These are phyloP conservation scores for Drosophila anomalipes DNA, from an alignment of 2,888 invertebrate genomes.

Conservation along the genomic window DNA sequence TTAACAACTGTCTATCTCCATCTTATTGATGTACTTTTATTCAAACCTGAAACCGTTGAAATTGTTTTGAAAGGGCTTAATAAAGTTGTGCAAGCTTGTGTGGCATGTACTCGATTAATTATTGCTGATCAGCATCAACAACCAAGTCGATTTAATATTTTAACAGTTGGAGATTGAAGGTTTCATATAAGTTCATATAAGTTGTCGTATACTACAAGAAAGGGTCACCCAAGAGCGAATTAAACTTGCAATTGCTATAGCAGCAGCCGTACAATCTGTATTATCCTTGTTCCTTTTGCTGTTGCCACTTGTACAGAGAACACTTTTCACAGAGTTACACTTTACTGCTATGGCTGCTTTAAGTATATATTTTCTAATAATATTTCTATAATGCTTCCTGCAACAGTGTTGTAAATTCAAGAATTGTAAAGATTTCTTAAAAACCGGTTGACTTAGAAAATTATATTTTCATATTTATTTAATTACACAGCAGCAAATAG, in stretches of 20 bases:
- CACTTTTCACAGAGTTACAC: not conserved
- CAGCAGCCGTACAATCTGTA: not conserved
- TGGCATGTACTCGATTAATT: no score
- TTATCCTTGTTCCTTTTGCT: not conserved
- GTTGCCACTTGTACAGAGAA: not conserved
- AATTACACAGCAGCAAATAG: no score
- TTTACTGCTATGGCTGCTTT: not conserved
- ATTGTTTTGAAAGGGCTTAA: no score
- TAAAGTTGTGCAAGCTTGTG: no score
- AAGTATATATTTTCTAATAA: no score
- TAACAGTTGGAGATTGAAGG: no score
- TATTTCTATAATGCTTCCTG: not conserved
- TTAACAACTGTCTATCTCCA: not conserved
- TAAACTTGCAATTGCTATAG: not conserved
- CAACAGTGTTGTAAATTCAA: not conserved
- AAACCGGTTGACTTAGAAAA: not conserved
- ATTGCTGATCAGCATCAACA: no score
- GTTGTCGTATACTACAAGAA: no score
- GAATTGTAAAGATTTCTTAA: not conserved
- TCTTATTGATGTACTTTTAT: no score
- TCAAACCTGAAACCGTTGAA: no score
- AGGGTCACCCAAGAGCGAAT: not conserved
- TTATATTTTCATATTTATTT: not conserved
- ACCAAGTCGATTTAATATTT: no score
- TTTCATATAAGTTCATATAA: no score